Conservation (phyloP, 1,140 invertebrate species). For the Diabrotica undecimpunctata region DNA sequence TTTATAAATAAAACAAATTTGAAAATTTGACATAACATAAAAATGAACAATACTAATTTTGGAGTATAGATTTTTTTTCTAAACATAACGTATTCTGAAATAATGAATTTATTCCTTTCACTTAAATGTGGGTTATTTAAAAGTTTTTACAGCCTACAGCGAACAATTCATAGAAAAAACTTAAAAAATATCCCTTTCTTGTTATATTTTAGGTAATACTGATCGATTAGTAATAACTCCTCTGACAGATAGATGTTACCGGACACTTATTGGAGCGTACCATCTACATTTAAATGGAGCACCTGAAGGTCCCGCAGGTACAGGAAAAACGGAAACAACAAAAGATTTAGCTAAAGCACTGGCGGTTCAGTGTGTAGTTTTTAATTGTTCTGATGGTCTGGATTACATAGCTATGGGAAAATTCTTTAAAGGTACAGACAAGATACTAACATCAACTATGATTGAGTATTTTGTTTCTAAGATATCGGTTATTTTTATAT, state of each 20-base stretch:
- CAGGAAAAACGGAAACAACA: constrained; percentile 60
- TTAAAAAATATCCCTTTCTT: too few species aligned
- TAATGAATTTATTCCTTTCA: too few species aligned
- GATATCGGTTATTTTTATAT: constrained; percentile 38
- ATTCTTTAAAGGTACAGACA: constrained; percentile 70
- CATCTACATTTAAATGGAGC: constrained; percentile 84
- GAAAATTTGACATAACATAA: too few species aligned
- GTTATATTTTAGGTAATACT: constrained; percentile 52
- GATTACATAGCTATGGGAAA: constrained; percentile 93
- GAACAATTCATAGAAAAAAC: too few species aligned
- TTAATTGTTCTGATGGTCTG: constrained; percentile 91
- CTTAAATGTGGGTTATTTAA: too few species aligned
- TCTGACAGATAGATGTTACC: constrained; percentile 80
- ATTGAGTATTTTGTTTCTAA: background rate
- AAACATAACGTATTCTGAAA: too few species aligned
- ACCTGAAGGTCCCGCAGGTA: constrained; percentile 76
- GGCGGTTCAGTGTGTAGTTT: constrained; percentile 89
- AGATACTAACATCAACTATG: constrained; percentile 58
- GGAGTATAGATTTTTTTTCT: too few species aligned
- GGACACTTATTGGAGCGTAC: constrained; percentile 83
- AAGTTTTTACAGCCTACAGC: too few species aligned
- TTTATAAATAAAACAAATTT: too few species aligned
- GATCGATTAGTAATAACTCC: constrained; percentile 77
- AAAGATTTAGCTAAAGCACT: constrained; percentile 85
- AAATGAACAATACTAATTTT: too few species aligned